These are phyloP conservation scores for Catotricha subobsoleta DNA, from an alignment of 2,888 invertebrate genomes.

Conservation along the genomic window DNA sequence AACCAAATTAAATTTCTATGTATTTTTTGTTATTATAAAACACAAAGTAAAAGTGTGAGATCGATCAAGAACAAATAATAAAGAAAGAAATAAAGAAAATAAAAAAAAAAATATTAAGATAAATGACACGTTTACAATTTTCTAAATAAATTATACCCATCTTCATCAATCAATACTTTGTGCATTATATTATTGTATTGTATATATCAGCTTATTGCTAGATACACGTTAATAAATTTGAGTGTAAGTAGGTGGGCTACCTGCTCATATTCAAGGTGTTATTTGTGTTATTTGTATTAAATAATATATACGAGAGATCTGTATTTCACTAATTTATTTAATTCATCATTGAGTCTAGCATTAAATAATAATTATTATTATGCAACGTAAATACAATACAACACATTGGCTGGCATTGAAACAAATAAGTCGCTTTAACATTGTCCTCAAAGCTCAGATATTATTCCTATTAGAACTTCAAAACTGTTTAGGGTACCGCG, in stretches of 20 bases:
- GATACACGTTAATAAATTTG: no score
- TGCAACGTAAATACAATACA: no score
- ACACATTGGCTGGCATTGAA: no score
- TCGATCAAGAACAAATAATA: neutral
- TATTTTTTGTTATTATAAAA: no score
- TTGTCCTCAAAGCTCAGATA: neutral
- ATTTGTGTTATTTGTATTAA: neutral
- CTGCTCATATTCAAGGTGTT: neutral
- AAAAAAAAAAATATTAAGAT: neutral
- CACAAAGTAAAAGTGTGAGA: no score
- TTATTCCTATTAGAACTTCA: neutral
- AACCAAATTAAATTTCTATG: no score
- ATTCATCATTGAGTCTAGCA: no score
- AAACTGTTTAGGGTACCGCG: neutral
- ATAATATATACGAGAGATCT: neutral
- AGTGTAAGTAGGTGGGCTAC: neutral
- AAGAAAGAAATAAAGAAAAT: neutral
- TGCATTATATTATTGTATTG: no score
- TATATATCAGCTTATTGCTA: no score
- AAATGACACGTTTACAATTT: no score
- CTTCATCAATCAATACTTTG: no score
- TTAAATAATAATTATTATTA: no score
- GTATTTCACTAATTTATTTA: neutral
- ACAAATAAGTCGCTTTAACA: neutral
- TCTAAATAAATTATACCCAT: neutral